These are phyloP conservation scores for Achlya flavicornis DNA, from an alignment of 2,888 invertebrate species.

Conservation along the genomic window DNA sequence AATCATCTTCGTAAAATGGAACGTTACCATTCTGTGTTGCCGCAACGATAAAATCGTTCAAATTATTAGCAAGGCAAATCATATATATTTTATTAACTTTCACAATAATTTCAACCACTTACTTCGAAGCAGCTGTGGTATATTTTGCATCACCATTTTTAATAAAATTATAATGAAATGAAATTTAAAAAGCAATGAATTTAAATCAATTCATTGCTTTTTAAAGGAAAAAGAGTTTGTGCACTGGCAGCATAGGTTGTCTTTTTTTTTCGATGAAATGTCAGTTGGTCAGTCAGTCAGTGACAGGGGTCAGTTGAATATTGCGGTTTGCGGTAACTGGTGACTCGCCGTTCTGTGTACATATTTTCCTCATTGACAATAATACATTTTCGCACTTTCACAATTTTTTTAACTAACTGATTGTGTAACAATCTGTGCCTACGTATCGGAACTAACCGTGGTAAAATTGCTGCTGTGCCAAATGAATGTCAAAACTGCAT, in stretches of 20 bases:
- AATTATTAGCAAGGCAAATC: background rate
- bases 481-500: constrained; percentile 34
- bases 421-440: constrained; percentile 45
- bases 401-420: constrained; percentile 40
- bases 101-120: no score
- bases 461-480: constrained; percentile 21
- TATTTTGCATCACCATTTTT: no score
- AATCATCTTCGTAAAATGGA: background rate
- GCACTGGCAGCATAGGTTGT: background rate
- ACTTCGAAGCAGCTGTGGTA: no score
- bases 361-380: constrained; percentile 45
- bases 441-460: constrained; percentile 23
- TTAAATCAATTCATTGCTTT: background rate
- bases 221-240: background rate
- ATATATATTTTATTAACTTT: no score
- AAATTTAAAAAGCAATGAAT: no score
- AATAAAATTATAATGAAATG: no score
- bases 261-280: background rate
- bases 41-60: background rate
- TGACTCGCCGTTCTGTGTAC: constrained; percentile 32
- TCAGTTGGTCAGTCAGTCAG: background rate
- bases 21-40: background rate
- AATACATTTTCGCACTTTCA: constrained; percentile 66
- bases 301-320: constrained; percentile 57
- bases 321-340: constrained; percentile 65